phyloP scores from a whole-genome alignment of 2,113 vertebrate species.

The Aptenodytes forsteri region DNA sequence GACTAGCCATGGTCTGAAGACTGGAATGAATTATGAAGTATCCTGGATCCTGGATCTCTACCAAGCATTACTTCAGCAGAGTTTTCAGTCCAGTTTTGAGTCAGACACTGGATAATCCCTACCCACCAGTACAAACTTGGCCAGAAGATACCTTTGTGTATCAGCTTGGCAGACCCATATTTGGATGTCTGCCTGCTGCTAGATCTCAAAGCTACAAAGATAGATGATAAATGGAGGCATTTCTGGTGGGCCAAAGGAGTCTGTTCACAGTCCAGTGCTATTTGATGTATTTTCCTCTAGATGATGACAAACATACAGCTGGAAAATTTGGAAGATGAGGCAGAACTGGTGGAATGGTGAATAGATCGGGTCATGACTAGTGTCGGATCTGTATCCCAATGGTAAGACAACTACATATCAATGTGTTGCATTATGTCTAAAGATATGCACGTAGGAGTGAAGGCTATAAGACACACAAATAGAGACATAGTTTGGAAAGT shows the following conservation, averaged over 20 bases:
- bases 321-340: not conserved
- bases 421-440: not conserved
- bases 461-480: not conserved
- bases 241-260: not conserved
- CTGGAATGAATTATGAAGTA: not conserved
- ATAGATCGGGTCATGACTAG: not conserved
- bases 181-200: not conserved
- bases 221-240: not conserved
- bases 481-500: not conserved
- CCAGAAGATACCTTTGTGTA: not conserved
- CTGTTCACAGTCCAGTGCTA: not conserved
- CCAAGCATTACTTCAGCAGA: constrained; percentile 17
- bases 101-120: not conserved
- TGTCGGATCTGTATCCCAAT: not conserved
- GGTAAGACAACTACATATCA: not conserved
- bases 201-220: not conserved
- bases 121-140: not conserved
- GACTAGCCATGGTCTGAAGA: not conserved
- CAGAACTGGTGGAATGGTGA: not conserved
- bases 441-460: not conserved
- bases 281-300: not conserved
- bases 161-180: not conserved
- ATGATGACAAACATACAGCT: not conserved
- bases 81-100: not conserved
- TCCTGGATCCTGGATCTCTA: not conserved